Evolutionary conservation across 2,797 vertebrate species (phyloP).

Genomic region (Gouania willdenowi): DNA sequence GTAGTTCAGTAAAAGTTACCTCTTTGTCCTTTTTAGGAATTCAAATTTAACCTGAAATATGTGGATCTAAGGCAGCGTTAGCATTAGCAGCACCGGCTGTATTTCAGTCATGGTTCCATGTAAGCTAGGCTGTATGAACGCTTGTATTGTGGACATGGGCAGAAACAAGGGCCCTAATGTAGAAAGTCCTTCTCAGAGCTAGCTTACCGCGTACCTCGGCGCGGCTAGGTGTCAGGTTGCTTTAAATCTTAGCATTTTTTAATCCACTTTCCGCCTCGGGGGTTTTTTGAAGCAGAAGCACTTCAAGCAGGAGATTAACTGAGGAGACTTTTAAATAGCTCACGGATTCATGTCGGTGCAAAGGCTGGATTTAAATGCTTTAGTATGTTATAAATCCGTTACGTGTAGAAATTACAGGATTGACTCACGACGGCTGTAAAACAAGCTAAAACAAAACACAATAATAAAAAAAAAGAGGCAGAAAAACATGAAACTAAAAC

Average conservation of each 20-base stretch:
- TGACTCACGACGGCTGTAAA: neutral
- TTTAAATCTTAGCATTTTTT: constrained; percentile 39
- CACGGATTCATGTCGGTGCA: constrained; percentile 2
- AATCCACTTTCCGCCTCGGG: constrained; percentile 17
- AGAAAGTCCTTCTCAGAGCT: no score
- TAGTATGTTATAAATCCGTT: no score
- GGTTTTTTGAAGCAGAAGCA: constrained; percentile 13
- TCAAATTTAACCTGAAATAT: no score
- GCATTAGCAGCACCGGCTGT: constrained; percentile 18
- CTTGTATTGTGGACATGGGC: constrained; percentile 37
- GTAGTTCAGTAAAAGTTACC: no score
- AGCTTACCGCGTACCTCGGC: no score
- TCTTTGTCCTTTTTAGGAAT: no score
- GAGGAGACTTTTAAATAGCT: constrained; percentile 8
- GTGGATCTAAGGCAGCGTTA: constrained; percentile 26
- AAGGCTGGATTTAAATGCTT: neutral
- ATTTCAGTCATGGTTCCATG: constrained; percentile 35
- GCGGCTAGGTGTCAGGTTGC: constrained; percentile 44
- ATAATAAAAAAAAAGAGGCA: neutral
- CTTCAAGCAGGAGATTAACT: constrained; percentile 16
- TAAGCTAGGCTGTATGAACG: constrained; percentile 31
- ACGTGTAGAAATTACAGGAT: no score
- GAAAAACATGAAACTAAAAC: neutral
- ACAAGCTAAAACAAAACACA: neutral
- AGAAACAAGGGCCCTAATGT: no score